A percentile compares a stretch with the other conserved stretches of the same genome.
Conservation (phyloP, 1,140 invertebrate genomes). For the Dryas iulia region DNA sequence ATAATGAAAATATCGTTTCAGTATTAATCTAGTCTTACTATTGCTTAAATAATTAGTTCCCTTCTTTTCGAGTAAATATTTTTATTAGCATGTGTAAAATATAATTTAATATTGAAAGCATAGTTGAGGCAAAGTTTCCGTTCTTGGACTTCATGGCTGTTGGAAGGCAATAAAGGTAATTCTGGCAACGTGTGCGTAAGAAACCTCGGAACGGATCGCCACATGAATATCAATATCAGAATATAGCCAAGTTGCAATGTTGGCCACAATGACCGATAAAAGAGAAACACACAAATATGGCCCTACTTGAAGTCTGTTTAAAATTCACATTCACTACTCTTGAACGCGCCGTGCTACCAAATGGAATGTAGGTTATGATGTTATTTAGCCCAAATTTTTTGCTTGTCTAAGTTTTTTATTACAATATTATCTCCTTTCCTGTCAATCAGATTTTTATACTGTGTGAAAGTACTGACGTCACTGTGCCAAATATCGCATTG, state of each 20-base stretch:
- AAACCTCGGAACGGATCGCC: slow-evolving; percentile 58
- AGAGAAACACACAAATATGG: slow-evolving; percentile 70
- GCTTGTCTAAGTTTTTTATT: slow-evolving; percentile 66
- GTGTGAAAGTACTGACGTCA: slow-evolving; percentile 76
- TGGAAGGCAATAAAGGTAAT: slow-evolving; percentile 55
- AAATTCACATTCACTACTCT: slow-evolving; percentile 69
- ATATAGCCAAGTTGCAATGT: slow-evolving; percentile 59
- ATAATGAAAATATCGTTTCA: no score
- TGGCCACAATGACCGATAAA: slow-evolving; percentile 73
- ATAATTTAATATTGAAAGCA: neutral
- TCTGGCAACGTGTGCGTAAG: slow-evolving; percentile 55
- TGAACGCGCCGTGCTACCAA: slow-evolving; percentile 47
- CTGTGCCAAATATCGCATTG: slow-evolving; percentile 57
- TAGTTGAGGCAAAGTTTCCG: neutral
- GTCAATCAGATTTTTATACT: slow-evolving; percentile 71
- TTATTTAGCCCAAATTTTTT: slow-evolving; percentile 74
- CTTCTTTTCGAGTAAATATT: neutral
- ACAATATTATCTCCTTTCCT: slow-evolving; percentile 74
- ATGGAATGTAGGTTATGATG: slow-evolving; percentile 79
- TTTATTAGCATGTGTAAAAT: neutral
- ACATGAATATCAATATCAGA: slow-evolving; percentile 75
- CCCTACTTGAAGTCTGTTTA: slow-evolving; percentile 64
- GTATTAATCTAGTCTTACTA: neutral
- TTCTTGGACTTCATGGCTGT: slow-evolving; percentile 25
- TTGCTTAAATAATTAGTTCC: neutral